Conservation (phyloP, 1,140 invertebrate species). For the Cheumatopsyche charites region DNA sequence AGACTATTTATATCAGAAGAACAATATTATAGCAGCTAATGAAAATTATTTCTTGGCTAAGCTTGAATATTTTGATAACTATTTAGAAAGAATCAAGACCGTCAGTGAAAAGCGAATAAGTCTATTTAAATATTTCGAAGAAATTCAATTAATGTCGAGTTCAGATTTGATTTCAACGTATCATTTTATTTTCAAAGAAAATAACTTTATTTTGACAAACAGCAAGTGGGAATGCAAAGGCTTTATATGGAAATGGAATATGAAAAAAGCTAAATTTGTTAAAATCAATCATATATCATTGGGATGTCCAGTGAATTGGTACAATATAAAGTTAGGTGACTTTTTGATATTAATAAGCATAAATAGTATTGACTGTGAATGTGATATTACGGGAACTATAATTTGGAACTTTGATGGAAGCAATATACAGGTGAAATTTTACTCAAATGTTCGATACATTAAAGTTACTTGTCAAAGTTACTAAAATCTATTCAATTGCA, state of each 20-base stretch:
- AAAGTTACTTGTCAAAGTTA: background rate
- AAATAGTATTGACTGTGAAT: conserved; percentile 26
- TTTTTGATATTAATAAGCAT: conserved; percentile 27
- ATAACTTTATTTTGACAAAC: conserved; percentile 35
- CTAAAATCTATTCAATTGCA: conserved; percentile 27
- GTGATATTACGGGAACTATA: conserved; percentile 27
- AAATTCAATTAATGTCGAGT: conserved; percentile 34
- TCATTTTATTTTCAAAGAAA: conserved; percentile 25
- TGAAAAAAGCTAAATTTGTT: conserved; percentile 4
- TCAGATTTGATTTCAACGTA: background rate
- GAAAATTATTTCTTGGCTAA: conserved; percentile 18
- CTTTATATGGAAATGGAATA: conserved; percentile 40
- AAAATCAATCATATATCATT: conserved; percentile 31
- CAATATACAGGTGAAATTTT: background rate
- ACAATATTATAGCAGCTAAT: background rate
- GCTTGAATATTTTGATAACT: conserved; percentile 23
- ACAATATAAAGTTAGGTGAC: conserved; percentile 5
- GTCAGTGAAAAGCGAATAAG: conserved; percentile 31
- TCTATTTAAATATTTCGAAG: conserved; percentile 40
- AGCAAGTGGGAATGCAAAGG: conserved; percentile 34
- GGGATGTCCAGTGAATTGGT: conserved; percentile 36
- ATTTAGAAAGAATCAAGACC: conserved; percentile 27
- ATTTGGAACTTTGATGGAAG: conserved; percentile 39
- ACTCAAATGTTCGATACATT: background rate
- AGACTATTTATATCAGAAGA: conserved; percentile 22